phyloP scores from a whole-genome alignment of 2,797 vertebrate genomes.

The Picus viridis region DNA sequence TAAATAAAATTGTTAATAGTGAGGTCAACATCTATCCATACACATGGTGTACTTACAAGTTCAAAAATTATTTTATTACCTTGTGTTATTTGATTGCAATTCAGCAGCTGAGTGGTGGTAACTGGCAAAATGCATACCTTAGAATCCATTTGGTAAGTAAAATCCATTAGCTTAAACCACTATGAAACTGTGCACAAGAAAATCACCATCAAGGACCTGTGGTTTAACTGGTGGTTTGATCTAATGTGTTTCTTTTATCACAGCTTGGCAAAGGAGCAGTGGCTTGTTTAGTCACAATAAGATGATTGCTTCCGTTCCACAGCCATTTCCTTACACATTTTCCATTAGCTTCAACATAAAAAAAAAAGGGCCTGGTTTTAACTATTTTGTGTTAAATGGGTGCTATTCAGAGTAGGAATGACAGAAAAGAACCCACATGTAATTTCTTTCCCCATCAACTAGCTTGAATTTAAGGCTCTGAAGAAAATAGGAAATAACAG shows the following conservation, averaged over 20 bases:
- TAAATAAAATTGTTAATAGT: constrained; percentile 6
- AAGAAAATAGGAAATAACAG: not conserved
- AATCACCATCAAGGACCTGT: constrained; percentile 26
- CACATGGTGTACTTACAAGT: not conserved
- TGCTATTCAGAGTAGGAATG: not conserved
- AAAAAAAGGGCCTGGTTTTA: not conserved
- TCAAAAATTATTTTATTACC: constrained; percentile 55
- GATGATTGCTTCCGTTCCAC: not conserved
- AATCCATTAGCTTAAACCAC: constrained; percentile 63
- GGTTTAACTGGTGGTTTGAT: constrained; percentile 53
- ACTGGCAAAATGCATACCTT: not conserved
- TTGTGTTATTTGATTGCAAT: constrained; percentile 12
- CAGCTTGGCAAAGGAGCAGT: constrained; percentile 11
- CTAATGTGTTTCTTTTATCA: constrained; percentile 43
- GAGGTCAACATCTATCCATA: not conserved
- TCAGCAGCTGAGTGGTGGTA: constrained; percentile 14
- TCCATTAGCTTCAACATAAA: constrained; percentile 22
- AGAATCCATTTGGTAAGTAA: constrained; percentile 43
- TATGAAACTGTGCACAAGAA: constrained; percentile 20
- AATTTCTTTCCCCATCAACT: not conserved
- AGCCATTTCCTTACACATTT: constrained; percentile 4
- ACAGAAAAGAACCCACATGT: not conserved
- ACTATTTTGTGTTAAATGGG: not conserved
- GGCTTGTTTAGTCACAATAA: constrained; percentile 8
- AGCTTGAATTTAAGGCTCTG: not conserved